phyloP scores from a whole-genome alignment of 2,113 vertebrate genomes.

The Piliocolobus tephrosceles region DNA sequence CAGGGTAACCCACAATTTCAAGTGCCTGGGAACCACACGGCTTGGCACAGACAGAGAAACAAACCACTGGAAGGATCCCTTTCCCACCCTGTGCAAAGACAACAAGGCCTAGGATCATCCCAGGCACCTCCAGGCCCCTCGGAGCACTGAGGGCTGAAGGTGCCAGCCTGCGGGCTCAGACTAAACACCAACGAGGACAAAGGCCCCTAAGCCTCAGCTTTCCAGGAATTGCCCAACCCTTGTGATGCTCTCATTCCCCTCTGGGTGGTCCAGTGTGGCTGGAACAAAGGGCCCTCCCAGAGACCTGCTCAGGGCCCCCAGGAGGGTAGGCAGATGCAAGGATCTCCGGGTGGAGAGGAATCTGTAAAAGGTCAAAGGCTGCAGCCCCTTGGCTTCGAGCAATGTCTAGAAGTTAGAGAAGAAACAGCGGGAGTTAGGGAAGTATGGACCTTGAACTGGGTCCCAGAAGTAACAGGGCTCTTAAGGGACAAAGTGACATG shows the following conservation, averaged over 20 bases:
- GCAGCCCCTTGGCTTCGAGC: background rate
- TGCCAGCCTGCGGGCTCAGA: background rate
- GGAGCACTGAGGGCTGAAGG: rapidly evolving
- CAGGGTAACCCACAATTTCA: background rate
- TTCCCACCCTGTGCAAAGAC: background rate
- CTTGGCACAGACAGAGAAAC: background rate
- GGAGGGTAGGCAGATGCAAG: background rate
- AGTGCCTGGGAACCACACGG: background rate
- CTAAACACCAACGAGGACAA: background rate
- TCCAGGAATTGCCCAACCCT: background rate
- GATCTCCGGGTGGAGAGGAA: background rate
- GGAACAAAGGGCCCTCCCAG: background rate
- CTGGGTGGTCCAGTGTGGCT: background rate
- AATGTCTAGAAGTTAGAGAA: background rate
- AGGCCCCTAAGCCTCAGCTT: background rate
- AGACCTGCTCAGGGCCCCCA: no score
- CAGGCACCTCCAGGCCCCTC: background rate
- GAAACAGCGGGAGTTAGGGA: background rate
- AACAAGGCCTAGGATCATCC: background rate
- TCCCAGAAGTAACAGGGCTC: background rate
- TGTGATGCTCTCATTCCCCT: no score
- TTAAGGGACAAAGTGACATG: background rate
- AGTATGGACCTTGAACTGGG: background rate
- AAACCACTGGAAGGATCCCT: background rate
- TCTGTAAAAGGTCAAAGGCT: background rate